Conservation (phyloP, 2,113 vertebrate species). For the Eretmodus cyanostictus region DNA sequence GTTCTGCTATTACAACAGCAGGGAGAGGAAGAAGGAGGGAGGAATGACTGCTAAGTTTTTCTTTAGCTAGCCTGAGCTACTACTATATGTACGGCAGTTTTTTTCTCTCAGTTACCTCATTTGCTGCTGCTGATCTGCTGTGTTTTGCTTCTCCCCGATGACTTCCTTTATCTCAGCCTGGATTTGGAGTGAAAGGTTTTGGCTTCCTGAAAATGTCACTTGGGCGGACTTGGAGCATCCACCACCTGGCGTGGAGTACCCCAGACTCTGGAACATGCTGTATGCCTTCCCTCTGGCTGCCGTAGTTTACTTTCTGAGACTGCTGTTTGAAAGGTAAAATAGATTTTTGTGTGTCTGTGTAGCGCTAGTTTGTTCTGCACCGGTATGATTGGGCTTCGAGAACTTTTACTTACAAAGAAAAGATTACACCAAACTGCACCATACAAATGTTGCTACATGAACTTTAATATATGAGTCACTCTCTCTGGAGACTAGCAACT, state of each 20-base stretch:
- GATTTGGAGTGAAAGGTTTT: constrained; percentile 68
- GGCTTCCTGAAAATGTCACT: constrained; percentile 64
- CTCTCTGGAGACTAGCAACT: neutral
- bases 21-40: neutral
- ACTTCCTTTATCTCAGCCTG: constrained; percentile 51
- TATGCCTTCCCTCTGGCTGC: constrained; percentile 50
- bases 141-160: constrained; percentile 20
- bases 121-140: neutral
- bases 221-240: constrained; percentile 63
- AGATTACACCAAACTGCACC: neutral
- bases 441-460: neutral
- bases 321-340: constrained; percentile 62
- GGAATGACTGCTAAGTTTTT: neutral
- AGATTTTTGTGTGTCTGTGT: neutral
- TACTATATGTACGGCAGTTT: neutral
- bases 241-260: constrained; percentile 54
- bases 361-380: neutral
- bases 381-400: neutral
- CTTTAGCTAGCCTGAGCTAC: neutral
- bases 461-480: neutral
- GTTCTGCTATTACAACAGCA: neutral
- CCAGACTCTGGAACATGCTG: constrained; percentile 25
- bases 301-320: constrained; percentile 35
- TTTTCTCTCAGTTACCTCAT: neutral
- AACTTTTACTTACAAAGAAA: neutral